Evolutionary conservation across 2,888 invertebrate species (phyloP).

Genomic region (Napeogenes sylphis): DNA sequence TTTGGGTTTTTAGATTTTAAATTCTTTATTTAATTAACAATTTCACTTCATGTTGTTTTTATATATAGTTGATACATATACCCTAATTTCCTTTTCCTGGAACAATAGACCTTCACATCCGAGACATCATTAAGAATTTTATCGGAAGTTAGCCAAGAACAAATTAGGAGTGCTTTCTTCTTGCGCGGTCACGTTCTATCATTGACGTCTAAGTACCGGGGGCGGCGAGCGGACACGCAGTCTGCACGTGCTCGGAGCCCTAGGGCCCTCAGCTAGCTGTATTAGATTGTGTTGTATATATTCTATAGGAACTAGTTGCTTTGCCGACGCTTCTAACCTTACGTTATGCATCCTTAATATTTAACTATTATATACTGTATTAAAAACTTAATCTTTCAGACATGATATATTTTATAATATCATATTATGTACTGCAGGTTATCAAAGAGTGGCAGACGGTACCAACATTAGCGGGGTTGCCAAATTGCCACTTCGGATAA

Average conservation of each 20-base stretch:
- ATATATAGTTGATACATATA: too few species aligned
- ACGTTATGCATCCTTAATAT: too few species aligned
- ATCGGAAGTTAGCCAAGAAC: conserved; percentile 1
- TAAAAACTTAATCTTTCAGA: too few species aligned
- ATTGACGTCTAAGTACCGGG: background rate
- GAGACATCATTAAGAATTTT: conserved; percentile 2
- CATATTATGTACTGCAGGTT: background rate
- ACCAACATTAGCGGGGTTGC: conserved; percentile 39
- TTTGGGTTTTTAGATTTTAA: too few species aligned
- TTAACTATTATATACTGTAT: too few species aligned
- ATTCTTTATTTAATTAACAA: too few species aligned
- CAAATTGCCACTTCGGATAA: conserved; percentile 58
- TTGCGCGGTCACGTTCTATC: conserved; percentile 1
- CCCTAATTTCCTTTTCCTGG: background rate
- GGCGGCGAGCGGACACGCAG: conserved; percentile 15
- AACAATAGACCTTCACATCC: background rate
- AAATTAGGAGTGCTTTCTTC: conserved; percentile 3
- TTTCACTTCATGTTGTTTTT: too few species aligned
- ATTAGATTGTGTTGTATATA: background rate
- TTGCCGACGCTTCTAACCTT: too few species aligned
- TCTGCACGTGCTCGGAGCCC: conserved; percentile 13
- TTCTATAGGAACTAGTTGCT: too few species aligned
- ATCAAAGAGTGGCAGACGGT: conserved; percentile 21
- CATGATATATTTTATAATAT: too few species aligned
- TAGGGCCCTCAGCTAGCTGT: background rate